Evolutionary conservation across 2,888 invertebrate species (phyloP).

Genomic region (Penaeus monodon): DNA sequence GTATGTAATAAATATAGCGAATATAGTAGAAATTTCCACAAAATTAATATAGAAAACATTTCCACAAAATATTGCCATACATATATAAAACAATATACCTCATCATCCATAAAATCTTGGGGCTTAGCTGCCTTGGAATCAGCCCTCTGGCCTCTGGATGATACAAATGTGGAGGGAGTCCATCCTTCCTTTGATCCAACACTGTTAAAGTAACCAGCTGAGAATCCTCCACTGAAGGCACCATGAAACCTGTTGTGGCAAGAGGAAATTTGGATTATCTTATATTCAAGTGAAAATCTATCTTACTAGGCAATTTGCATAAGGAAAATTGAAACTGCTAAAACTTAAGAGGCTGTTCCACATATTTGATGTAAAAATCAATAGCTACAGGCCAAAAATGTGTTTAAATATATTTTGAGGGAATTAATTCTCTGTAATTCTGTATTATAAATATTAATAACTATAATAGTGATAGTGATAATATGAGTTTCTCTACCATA

Average conservation of each 20-base stretch:
- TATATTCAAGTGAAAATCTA: too few relatives aligned
- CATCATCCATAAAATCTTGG: slow-evolving; percentile 96
- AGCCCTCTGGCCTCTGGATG: slow-evolving; percentile 83
- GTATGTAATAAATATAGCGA: too few relatives aligned
- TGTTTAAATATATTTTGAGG: too few relatives aligned
- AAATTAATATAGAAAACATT: neutral
- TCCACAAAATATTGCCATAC: neutral
- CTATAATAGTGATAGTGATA: too few relatives aligned
- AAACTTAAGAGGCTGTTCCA: neutral
- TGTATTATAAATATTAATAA: too few relatives aligned
- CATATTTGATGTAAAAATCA: neutral
- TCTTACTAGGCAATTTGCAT: neutral
- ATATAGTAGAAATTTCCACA: neutral
- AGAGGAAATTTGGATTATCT: neutral
- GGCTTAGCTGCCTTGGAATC: slow-evolving; percentile 68
- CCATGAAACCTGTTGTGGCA: slow-evolving; percentile 90
- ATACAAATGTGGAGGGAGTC: slow-evolving; percentile 90
- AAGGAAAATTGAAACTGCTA: neutral
- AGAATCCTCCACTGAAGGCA: slow-evolving; percentile 98
- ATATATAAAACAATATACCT: slow-evolving; percentile 72
- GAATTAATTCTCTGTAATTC: too few relatives aligned
- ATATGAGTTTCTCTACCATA: too few relatives aligned
- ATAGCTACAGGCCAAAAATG: neutral
- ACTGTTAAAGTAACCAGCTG: slow-evolving; percentile 96
- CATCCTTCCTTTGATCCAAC: slow-evolving; percentile 97